These are phyloP conservation scores for Bujurquina vittata DNA, from an alignment of 2,113 vertebrate genomes.

Conservation along the genomic window DNA sequence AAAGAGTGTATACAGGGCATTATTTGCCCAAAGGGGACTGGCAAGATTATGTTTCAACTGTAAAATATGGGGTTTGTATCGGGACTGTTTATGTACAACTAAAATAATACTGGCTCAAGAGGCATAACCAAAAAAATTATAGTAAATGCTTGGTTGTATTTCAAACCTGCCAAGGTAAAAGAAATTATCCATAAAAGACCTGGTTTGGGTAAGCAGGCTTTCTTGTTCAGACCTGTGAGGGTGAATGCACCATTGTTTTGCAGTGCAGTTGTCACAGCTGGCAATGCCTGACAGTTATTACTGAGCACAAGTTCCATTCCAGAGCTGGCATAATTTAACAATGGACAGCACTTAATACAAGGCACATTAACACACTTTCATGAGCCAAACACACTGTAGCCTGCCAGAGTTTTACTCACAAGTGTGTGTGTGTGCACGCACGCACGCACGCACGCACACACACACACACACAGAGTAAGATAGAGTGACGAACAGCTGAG, in stretches of 20 bases:
- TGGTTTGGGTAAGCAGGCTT: background rate
- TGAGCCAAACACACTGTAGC: slow-evolving; percentile 6
- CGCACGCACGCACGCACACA: background rate
- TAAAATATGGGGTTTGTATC: background rate
- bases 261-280: slow-evolving; percentile 74
- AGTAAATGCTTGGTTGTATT: background rate
- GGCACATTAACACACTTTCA: background rate
- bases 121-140: background rate
- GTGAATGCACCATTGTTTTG: slow-evolving; percentile 58
- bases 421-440: background rate
- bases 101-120: background rate
- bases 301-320: slow-evolving; percentile 3
- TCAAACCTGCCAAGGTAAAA: background rate
- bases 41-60: background rate
- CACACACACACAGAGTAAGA: background rate
- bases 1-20: background rate
- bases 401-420: background rate
- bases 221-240: slow-evolving; percentile 5
- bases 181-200: background rate
- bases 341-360: slow-evolving; percentile 16
- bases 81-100: background rate
- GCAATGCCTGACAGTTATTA: slow-evolving; percentile 36
- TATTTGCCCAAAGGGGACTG: background rate
- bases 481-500: slow-evolving; percentile 52
- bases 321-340: slow-evolving; percentile 36